Base-by-base conservation (phyloP, 1,140 invertebrate genomes). In the Drosophila erecta region DNA sequence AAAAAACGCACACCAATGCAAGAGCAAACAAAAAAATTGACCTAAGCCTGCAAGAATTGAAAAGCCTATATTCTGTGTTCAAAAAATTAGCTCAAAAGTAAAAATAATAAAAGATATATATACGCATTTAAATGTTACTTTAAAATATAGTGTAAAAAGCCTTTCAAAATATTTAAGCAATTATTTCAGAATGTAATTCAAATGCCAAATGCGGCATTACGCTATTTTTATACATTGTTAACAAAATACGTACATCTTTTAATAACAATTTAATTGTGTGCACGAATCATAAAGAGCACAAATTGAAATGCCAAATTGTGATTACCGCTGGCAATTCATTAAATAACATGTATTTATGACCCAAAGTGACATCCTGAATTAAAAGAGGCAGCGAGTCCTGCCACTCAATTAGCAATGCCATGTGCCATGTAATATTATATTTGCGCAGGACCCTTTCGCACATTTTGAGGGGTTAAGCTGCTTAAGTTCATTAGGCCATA, bases 401-500 rank as follows among this genome's bases (percentile, higher is more conserved):
- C 51, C 69, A 43, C 70, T 74, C 69, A 74, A 74, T 74, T 74
- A 73, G 69, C 43, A 27, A 15, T 43, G 69, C 61, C 71, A 55
- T 72, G 70, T 73, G 57, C 57, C 69, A 27, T 60, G 57, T 69
- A n/a, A n/a, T n/a, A n/a, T n/a, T n/a, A n/a, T n/a, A 74, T 53
- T 61, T 35, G 54, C 33, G 49, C 71, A 38, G 15, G 20, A 30
- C 27, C 24, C 38, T 15, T 4, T 40, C 35, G 27, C 35, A 17
- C 30, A 22, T n/a, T 55, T 43, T 38, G 30, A 40, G 55, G 37
- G 51, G 58, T 43, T 75, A 74, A 69, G 54, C 76, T 44, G 57
- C 53, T 58, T 40, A 47, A 75, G 47, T 79, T 79, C 70, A 79
- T 79, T 74, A 74, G 71, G 71, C 56, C 50, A 74, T 62, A 74